Evolutionary conservation across 2,888 invertebrate species (phyloP).

Genomic region (Caenorhabditis sp.): DNA sequence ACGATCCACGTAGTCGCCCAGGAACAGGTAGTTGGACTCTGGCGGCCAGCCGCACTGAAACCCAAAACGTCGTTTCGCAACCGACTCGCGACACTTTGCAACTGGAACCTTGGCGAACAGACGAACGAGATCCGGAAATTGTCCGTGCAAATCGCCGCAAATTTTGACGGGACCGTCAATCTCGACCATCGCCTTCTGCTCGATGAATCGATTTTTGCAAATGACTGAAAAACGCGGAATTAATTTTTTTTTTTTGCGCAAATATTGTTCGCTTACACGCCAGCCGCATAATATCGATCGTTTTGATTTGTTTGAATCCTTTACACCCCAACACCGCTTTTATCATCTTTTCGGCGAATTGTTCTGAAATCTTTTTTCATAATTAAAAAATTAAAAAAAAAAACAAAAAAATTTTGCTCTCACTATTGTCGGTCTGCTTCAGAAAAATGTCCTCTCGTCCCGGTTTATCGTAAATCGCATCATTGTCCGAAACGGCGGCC

Average conservation of each 20-base stretch:
- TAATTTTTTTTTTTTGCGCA: too few species aligned
- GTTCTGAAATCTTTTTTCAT: too few species aligned
- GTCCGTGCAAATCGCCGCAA: constrained; percentile 67
- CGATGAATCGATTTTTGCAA: too few species aligned
- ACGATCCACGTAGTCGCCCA: constrained; percentile 71
- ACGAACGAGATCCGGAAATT: constrained; percentile 62
- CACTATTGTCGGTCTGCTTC: too few species aligned
- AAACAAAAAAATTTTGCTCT: too few species aligned
- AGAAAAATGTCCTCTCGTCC: too few species aligned
- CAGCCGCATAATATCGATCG: constrained; percentile 39
- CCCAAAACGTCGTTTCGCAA: background rate
- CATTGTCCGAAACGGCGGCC: too few species aligned
- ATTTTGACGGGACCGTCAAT: constrained; percentile 61
- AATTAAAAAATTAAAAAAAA: too few species aligned
- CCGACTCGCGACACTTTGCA: background rate
- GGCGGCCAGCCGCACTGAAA: constrained; percentile 69
- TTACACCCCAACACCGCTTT: constrained; percentile 27
- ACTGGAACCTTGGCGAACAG: constrained; percentile 61
- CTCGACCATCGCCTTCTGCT: constrained; percentile 59
- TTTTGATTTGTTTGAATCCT: constrained; percentile 11
- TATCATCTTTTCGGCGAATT: constrained; percentile 28
- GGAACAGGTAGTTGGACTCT: constrained; percentile 67
- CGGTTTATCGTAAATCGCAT: too few species aligned
- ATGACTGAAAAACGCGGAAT: constrained; percentile 36
- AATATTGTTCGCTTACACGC: constrained; percentile 8